phyloP scores from a whole-genome alignment of 2,113 vertebrate genomes.

The Donacobius atricapilla region DNA sequence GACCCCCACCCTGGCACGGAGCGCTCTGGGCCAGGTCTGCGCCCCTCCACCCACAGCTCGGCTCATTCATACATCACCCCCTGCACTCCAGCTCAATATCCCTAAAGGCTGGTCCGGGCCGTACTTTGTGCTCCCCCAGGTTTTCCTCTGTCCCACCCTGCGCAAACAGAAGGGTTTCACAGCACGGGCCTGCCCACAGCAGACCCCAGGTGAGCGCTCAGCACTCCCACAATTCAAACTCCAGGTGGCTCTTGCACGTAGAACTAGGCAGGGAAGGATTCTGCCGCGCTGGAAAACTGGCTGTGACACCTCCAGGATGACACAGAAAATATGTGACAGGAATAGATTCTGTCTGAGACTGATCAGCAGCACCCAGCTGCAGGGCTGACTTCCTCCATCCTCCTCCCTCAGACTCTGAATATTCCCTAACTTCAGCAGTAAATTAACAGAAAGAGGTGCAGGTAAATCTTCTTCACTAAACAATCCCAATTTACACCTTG shows the following conservation, averaged over 20 bases:
- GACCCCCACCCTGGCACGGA: accelerated
- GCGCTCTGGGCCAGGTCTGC: not conserved
- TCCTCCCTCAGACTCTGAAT: not conserved
- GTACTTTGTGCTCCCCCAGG: accelerated
- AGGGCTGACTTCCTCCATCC: not conserved
- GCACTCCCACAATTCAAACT: not conserved
- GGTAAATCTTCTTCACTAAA: not conserved
- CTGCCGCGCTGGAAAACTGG: not conserved
- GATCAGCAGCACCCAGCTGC: not conserved
- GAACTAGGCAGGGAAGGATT: not conserved
- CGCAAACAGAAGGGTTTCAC: accelerated
- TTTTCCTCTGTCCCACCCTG: not conserved
- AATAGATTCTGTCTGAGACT: not conserved
- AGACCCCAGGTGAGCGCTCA: not conserved
- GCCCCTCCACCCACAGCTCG: not conserved
- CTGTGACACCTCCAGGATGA: not conserved
- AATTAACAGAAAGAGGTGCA: not conserved
- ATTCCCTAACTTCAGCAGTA: not conserved
- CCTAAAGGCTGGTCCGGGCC: accelerated
- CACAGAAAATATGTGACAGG: not conserved
- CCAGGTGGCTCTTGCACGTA: not conserved
- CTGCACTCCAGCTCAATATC: accelerated
- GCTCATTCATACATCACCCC: accelerated
- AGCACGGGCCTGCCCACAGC: accelerated
- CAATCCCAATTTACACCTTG: not conserved